Evolutionary conservation across 2,113 vertebrate genomes (phyloP).

Genomic region (Pygoscelis antarcticus): DNA sequence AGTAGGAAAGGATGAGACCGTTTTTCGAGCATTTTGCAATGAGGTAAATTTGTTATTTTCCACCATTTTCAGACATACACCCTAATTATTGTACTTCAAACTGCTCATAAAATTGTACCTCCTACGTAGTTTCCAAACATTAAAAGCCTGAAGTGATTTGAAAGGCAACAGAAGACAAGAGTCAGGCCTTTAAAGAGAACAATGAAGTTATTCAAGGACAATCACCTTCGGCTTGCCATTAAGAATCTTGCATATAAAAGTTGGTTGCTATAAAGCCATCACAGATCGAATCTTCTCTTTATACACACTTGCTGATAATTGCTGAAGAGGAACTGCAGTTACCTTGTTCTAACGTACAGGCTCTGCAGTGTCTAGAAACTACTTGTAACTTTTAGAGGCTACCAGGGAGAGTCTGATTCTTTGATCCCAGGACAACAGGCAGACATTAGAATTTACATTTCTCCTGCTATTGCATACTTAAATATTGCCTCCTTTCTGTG

Average conservation of each 20-base stretch:
- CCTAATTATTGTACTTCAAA: not conserved
- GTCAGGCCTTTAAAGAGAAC: not conserved
- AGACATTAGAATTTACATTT: not conserved
- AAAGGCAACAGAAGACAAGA: constrained; percentile 3
- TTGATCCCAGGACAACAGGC: not conserved
- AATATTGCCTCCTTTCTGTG: not conserved
- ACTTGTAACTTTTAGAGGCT: not conserved
- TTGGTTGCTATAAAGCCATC: not conserved
- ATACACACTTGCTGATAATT: not conserved
- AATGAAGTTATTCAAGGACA: constrained; percentile 2
- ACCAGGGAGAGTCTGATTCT: not conserved
- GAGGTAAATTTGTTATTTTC: not conserved
- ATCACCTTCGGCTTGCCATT: not conserved
- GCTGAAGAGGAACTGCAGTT: not conserved
- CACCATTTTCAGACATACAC: not conserved
- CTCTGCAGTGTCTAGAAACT: not conserved
- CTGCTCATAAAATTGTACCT: not conserved
- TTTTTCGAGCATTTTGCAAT: not conserved
- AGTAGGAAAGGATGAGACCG: not conserved
- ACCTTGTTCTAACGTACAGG: not conserved
- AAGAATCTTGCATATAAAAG: not conserved
- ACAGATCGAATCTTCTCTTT: not conserved
- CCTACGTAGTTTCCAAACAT: constrained; percentile 8
- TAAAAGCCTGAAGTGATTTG: constrained; percentile 12
- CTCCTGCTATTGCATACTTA: not conserved